Percentiles rank a stretch among this genome's conserved stretches.
Evolutionary conservation across 2,113 vertebrate species (phyloP).

Genomic region (Tachysurus fulvidraco): DNA sequence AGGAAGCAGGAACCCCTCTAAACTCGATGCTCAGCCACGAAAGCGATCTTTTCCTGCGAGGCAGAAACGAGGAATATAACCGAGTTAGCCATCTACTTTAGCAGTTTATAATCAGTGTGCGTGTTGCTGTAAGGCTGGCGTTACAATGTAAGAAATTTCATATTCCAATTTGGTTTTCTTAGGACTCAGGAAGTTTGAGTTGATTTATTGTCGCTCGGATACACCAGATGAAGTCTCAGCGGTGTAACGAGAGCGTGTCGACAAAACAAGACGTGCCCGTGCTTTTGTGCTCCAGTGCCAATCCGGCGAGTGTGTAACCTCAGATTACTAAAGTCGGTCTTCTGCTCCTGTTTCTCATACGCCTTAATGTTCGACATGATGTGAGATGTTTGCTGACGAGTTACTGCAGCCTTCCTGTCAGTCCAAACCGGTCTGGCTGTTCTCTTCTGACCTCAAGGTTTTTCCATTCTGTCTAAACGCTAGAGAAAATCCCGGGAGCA

Average conservation of each 20-base stretch:
- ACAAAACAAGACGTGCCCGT: neutral
- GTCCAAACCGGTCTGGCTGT: neutral
- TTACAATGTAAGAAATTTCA: neutral
- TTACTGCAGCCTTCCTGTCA: neutral
- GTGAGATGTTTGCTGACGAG: neutral
- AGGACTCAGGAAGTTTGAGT: neutral
- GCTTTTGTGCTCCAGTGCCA: neutral
- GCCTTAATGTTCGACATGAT: too few relatives aligned
- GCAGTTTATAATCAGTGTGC: neutral
- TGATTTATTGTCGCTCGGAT: neutral
- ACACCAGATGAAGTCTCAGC: neutral
- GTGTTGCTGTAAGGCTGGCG: neutral
- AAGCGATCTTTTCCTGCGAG: neutral
- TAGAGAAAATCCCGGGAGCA: neutral
- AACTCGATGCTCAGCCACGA: neutral
- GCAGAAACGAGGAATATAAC: neutral
- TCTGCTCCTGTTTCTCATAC: neutral
- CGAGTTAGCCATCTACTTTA: neutral
- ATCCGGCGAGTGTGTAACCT: too few relatives aligned
- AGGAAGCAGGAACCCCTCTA: neutral
- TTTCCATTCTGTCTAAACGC: neutral
- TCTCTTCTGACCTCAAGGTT: neutral
- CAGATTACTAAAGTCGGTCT: neutral
- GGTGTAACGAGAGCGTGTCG: neutral
- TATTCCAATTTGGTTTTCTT: neutral